These are phyloP conservation scores for Alaudala cheleensis DNA, from an alignment of 2,113 vertebrate species.

Conservation along the genomic window DNA sequence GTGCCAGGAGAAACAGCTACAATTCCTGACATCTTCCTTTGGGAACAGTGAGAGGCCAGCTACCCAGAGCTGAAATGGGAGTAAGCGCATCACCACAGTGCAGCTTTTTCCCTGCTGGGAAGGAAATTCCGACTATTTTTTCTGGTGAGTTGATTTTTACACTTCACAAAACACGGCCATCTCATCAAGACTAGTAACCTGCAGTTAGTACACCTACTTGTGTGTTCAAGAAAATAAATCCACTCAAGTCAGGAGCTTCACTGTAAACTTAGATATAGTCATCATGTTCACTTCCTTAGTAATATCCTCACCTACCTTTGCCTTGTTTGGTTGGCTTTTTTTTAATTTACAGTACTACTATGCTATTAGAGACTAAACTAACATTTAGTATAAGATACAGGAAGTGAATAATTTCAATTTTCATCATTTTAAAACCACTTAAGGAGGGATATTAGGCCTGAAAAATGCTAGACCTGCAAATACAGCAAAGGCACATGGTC, in stretches of 20 bases:
- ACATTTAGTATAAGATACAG: not conserved
- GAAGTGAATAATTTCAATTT: not conserved
- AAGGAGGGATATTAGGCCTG: not conserved
- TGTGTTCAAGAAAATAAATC: not conserved
- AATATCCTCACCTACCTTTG: not conserved
- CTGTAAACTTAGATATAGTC: not conserved
- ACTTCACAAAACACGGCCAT: not conserved
- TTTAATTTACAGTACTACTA: not conserved
- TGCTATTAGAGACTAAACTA: not conserved
- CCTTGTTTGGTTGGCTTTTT: not conserved
- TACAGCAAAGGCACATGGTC: not conserved
- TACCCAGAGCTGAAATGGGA: not conserved
- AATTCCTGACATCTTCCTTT: rapidly evolving
- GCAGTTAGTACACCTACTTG: not conserved
- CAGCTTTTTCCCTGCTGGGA: not conserved
- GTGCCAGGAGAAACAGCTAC: not conserved
- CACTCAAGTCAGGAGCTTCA: not conserved
- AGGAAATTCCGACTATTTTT: not conserved
- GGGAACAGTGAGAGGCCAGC: not conserved
- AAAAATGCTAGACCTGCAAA: not conserved
- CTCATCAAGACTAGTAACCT: not conserved
- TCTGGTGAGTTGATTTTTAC: rapidly evolving
- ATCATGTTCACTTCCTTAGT: not conserved
- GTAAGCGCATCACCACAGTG: rapidly evolving
- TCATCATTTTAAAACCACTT: not conserved